phyloP scores from a whole-genome alignment of 2,888 invertebrate genomes.

The Thymelicus acteon region DNA sequence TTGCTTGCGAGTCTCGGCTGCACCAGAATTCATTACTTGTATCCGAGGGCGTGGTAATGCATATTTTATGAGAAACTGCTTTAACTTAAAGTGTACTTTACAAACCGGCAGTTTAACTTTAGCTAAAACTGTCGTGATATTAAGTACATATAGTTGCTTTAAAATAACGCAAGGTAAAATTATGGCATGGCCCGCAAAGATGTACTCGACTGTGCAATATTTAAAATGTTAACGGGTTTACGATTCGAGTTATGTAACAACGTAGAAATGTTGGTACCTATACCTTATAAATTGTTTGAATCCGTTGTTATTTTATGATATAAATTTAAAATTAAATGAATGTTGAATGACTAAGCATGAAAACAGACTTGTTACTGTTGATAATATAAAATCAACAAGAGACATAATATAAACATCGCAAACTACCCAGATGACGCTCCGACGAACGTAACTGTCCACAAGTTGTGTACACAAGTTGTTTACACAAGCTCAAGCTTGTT shows the following conservation, averaged over 20 bases:
- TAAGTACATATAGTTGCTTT: not conserved
- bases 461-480: not conserved
- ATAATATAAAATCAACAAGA: not conserved
- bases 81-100: not conserved
- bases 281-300: too few relatives aligned
- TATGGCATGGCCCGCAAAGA: too few relatives aligned
- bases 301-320: too few relatives aligned
- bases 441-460: not conserved
- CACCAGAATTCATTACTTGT: slow-evolving; percentile 3
- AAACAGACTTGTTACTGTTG: not conserved
- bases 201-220: too few relatives aligned
- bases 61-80: slow-evolving; percentile 4
- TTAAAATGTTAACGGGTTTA: too few relatives aligned
- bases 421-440: not conserved
- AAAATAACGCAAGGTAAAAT: too few relatives aligned
- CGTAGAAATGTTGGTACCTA: too few relatives aligned
- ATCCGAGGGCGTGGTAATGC: slow-evolving; percentile 5
- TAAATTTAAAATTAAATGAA: too few relatives aligned
- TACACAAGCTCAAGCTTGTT: not conserved
- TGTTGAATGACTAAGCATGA: too few relatives aligned
- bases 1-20: not conserved
- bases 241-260: too few relatives aligned
- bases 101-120: slow-evolving; percentile 1
- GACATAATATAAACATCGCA: not conserved
- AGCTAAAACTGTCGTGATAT: not conserved